Evolutionary conservation across 2,797 vertebrate species (phyloP), one percentile per base, ranked within the genome.

Genomic region (Arrhamphus sclerolepis): DNA sequence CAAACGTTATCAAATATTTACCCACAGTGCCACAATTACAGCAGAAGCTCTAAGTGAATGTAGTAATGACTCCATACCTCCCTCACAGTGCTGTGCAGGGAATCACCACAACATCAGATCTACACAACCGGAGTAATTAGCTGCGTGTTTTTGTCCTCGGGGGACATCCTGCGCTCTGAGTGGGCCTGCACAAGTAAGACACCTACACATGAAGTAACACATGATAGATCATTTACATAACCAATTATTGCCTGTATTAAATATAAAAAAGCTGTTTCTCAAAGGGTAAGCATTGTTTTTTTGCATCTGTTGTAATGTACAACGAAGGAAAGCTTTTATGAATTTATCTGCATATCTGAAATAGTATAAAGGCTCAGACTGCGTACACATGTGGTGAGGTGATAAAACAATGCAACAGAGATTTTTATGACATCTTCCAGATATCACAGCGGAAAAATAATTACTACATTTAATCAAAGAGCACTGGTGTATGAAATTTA

Each of bases 61-160:
- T 46, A 47, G 38, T 55, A 54, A 60, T 57, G 49, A 66, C 21
- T 24, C 31, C 17, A 20, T 17, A 26, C 28, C 17, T 54, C 21
- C 28, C 51, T 42, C 6, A 31, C 53, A 42, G 0, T 39, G 60
- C 42, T 63, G 62, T 56, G 43, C 62, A 43, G 62, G 76, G 69
- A 71, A 19, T 66, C 48, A 34, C 49, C 48, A 34, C 52, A 49
- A 65, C 70, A 70, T 65, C 56, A 66, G 51, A 72, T 41, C 34
- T 34, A 62, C 60, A 50, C 44, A 54, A 66, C 13, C 19, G 55
- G 22, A 52, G 75, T 65, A 77, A 77, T 82, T 68, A 75, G 61
- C 31, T 40, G 58, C 21, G 42, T 59, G 62, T 52, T 66, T 22
- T 54, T 0, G 41, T n/a, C 41, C 74, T 69, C 40, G 6, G 31